Conservation (phyloP, 2,797 vertebrate genomes). For the Enteromius radiatus region DNA sequence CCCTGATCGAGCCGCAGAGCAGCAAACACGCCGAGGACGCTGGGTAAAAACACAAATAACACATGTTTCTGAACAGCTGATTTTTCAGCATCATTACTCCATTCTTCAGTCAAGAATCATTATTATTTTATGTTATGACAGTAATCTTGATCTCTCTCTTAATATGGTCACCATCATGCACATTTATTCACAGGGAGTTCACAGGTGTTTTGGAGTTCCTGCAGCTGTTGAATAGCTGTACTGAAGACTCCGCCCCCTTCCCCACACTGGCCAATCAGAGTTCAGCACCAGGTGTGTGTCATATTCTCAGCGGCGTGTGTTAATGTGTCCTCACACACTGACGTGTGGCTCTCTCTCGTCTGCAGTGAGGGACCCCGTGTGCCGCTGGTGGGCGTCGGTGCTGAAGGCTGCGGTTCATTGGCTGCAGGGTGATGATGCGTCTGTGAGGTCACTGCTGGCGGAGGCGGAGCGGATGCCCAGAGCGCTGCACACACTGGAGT, state of each 20-base stretch:
- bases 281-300: constrained; percentile 71
- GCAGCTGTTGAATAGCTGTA: constrained; percentile 90
- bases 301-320: not conserved
- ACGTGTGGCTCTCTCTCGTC: not conserved
- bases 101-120: too few species aligned
- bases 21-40: constrained; percentile 75
- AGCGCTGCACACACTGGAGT: constrained; percentile 85
- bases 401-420: constrained; percentile 87
- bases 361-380: constrained; percentile 88
- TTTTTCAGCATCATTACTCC: too few species aligned
- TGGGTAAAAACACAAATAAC: constrained; percentile 73
- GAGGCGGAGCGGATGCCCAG: constrained; percentile 92
- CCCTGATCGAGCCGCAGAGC: constrained; percentile 89
- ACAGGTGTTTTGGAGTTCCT: constrained; percentile 89
- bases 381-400: constrained; percentile 93
- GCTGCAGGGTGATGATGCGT: constrained; percentile 89
- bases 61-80: too few species aligned
- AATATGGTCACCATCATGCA: too few species aligned
- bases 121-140: too few species aligned
- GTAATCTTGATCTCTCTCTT: too few species aligned
- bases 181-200: constrained; percentile 83
- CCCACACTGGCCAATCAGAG: constrained; percentile 75
- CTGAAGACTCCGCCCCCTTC: constrained; percentile 84
- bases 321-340: not conserved
- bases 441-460: constrained; percentile 82